Conservation (phyloP, 2,888 invertebrate species). For the Mythimna ferrago region DNA sequence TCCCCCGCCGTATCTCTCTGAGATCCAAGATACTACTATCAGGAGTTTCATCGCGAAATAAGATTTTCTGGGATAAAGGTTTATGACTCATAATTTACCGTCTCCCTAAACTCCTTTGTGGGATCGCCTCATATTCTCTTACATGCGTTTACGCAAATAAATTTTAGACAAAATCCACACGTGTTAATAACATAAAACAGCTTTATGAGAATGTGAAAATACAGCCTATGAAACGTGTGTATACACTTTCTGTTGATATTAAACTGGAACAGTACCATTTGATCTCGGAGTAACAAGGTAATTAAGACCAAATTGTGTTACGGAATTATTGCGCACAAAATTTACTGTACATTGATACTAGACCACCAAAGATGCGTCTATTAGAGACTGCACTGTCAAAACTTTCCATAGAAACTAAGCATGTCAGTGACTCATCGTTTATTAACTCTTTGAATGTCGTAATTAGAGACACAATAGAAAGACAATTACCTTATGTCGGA, state of each 20-base stretch:
- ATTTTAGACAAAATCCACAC: conserved; percentile 13
- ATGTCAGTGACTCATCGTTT: background rate
- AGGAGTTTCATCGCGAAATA: conserved; percentile 54
- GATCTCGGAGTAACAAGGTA: conserved; percentile 8
- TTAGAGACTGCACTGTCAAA: background rate
- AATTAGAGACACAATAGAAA: too few relatives aligned
- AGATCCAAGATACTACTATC: conserved; percentile 30
- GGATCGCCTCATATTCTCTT: conserved; percentile 6
- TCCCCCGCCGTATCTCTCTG: conserved; percentile 15
- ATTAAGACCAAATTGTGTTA: conserved; percentile 1
- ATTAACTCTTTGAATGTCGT: too few relatives aligned
- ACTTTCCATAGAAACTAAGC: background rate
- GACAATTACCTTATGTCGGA: too few relatives aligned
- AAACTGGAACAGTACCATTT: conserved; percentile 22
- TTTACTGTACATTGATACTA: background rate
- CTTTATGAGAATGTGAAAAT: conserved; percentile 12
- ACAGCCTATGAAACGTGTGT: background rate
- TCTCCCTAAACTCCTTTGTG: background rate
- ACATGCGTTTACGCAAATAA: conserved; percentile 19
- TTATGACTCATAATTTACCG: conserved; percentile 61
- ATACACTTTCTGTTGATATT: conserved; percentile 9
- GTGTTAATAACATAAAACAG: conserved; percentile 15
- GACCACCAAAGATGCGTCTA: background rate
- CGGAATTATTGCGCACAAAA: background rate
- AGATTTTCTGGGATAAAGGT: conserved; percentile 47